Evolutionary conservation across 2,888 invertebrate genomes (phyloP), one percentile per base, ranked within the genome.

Genomic region (Allygus modestus): DNA sequence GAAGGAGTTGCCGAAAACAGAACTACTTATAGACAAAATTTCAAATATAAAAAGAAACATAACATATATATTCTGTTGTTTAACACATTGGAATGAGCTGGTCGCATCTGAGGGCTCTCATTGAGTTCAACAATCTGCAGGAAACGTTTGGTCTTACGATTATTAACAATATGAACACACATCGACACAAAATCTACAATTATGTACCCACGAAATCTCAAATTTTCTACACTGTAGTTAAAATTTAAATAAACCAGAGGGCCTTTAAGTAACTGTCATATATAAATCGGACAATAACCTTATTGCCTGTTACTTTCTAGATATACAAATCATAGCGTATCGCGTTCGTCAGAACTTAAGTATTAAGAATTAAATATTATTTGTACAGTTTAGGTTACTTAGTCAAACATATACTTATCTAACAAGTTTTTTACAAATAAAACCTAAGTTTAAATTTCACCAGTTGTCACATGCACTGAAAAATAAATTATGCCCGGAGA

Each of bases 81-180:
- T 71, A 79, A 71, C 71, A 79, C 69, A 77, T 84, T 84, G 84
- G 84, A 84, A 84, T 84, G 84, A 84, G 84, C 81, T 31, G 46
- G 75, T 65, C 84, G 28, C 31, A 28, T 71, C 43, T 15, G 51
- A 33, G 81, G 28, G 43, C 81, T 69, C 69, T 23, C 54, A n/a
- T 77, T 31, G 61, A 65, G 46, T 81, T 81, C 46, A 84, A 84
- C 84, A 81, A 84, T 79, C 69, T 79, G 61, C 61, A 84, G 81
- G 81, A 81, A 84, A 84, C 79, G 46, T 84, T 31, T 81, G 84
- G 81, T 84, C 84, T 79, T 84, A 84, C 33, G 77, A 83, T 31
- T 61, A 81, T 84, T 71, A 85, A 86, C 84, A 86, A 81, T 85
- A 86, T 86, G 85, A 86, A 86, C 86, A 86, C 86, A 85, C 85